These are phyloP conservation scores for Petrophora chlorosata DNA, from an alignment of 2,888 invertebrate species.

Conservation along the genomic window DNA sequence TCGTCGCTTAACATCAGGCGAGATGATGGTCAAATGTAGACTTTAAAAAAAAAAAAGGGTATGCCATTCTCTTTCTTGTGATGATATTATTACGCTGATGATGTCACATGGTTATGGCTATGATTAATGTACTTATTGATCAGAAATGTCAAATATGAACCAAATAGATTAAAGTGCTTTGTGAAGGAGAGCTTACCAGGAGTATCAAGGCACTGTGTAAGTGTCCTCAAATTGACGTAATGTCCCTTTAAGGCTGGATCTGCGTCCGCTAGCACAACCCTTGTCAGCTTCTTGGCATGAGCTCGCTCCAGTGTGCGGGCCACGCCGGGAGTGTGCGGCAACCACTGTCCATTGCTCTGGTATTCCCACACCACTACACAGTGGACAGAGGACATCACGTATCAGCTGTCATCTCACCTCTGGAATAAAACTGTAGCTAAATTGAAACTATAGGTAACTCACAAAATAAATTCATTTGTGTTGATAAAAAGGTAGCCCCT, in stretches of 20 bases:
- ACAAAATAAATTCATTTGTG: too few species aligned
- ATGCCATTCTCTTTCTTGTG: too few species aligned
- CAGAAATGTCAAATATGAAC: not conserved
- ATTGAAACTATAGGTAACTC: too few species aligned
- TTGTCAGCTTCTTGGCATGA: constrained; percentile 91
- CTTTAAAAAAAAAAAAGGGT: too few species aligned
- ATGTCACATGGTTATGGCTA: too few species aligned
- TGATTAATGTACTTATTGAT: too few species aligned
- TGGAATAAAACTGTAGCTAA: not conserved
- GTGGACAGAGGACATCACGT: constrained; percentile 84
- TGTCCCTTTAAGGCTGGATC: constrained; percentile 91
- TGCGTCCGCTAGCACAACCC: constrained; percentile 93
- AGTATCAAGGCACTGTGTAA: constrained; percentile 88
- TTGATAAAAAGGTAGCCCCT: not conserved
- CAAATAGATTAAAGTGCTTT: not conserved
- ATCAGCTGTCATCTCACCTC: constrained; percentile 20
- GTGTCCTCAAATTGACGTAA: constrained; percentile 89
- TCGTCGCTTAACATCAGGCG: too few species aligned
- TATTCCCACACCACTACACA: constrained; percentile 93
- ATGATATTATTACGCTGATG: too few species aligned
- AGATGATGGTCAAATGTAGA: too few species aligned
- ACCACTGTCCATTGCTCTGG: constrained; percentile 88
- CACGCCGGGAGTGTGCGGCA: constrained; percentile 93
- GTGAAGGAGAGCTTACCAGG: constrained; percentile 50
- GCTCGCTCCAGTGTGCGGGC: constrained; percentile 93